Conservation (phyloP, 2,113 vertebrate genomes). For the Dryoscopus gambensis region DNA sequence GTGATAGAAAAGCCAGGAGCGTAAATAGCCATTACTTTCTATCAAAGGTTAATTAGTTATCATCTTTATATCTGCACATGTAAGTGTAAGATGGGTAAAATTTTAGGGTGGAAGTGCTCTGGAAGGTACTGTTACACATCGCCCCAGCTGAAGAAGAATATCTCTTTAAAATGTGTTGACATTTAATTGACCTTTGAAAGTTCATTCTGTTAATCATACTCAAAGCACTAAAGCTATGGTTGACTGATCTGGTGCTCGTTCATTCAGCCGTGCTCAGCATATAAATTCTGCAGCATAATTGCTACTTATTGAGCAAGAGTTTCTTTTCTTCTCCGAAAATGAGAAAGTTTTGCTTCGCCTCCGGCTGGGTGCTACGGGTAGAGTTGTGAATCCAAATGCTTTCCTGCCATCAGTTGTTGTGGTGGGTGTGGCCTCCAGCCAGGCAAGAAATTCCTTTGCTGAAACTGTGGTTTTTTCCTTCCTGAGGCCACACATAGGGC, state of each 20-base stretch:
- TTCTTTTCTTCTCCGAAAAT: constrained; percentile 71
- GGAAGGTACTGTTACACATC: constrained; percentile 24
- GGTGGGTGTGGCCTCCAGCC: constrained; percentile 67
- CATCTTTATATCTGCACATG: not conserved
- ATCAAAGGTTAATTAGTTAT: not conserved
- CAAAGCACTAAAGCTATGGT: constrained; percentile 72
- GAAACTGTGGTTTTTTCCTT: constrained; percentile 62
- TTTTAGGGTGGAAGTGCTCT: constrained; percentile 36
- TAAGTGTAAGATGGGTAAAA: not conserved
- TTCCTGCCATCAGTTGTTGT: constrained; percentile 71
- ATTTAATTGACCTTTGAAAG: constrained; percentile 83
- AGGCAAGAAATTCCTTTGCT: constrained; percentile 71
- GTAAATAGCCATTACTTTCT: not conserved
- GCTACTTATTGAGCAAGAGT: constrained; percentile 73
- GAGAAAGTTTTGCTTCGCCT: constrained; percentile 63
- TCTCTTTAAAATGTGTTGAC: constrained; percentile 79
- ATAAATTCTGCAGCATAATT: constrained; percentile 78
- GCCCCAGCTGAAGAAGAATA: constrained; percentile 57
- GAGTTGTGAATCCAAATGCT: constrained; percentile 67
- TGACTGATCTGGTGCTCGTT: constrained; percentile 76
- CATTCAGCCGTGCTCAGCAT: constrained; percentile 76
- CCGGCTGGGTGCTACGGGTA: constrained; percentile 42
- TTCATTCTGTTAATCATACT: constrained; percentile 84
- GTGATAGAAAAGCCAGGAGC: not conserved
- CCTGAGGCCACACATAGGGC: constrained; percentile 19